Base-by-base conservation (phyloP, 2,113 vertebrate genomes). In the Motacilla alba region DNA sequence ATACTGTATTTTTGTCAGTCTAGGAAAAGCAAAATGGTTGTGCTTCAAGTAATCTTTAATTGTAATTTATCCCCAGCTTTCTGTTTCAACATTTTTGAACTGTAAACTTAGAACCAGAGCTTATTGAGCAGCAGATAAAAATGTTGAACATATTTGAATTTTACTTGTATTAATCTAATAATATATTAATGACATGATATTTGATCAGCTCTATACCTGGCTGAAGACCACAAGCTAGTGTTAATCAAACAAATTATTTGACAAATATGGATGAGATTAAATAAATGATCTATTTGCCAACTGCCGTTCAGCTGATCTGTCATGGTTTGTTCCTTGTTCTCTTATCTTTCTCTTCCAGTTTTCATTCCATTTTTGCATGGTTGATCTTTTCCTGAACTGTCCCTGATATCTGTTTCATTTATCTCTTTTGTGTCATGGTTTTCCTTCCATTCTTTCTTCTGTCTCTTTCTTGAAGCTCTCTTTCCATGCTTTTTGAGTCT, bases 201-300 rank as follows among this genome's bases (percentile, higher is more conserved):
- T 89, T 68, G 82, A 70, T 82, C 52, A 88, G 43, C 50, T 85
- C 33, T 59, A 6, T 33, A 82, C 62, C 80, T 85, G 56, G 21
- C 62, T 64, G 74, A 82, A 82, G 74, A 74, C 47, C n/a, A 63
- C 62, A 49, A 15, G 78, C 73, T 56, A 68, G 12, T 70, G 83
- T 90, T 94, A 86, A 55, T 89, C 44, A 93, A 93, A 89, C 87
- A 84, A 79, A 70, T 87, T 73, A 80, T 84, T 91, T 90, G 58
- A 67, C 72, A 90, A 83, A 92, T 83, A 67, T 0, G 0, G 20
- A 27, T 91, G 43, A 94, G 55, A 78, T 94, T 69, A 87, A 92
- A 87, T 79, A 79, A 93, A 82, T 73, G 1, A 84, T 35, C n/a
- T 94, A 4, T 82, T 76, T 96, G 70, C 52, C 62, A 80, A 2